Conservation (phyloP, 1,140 invertebrate genomes). For the Leucophenga varia region DNA sequence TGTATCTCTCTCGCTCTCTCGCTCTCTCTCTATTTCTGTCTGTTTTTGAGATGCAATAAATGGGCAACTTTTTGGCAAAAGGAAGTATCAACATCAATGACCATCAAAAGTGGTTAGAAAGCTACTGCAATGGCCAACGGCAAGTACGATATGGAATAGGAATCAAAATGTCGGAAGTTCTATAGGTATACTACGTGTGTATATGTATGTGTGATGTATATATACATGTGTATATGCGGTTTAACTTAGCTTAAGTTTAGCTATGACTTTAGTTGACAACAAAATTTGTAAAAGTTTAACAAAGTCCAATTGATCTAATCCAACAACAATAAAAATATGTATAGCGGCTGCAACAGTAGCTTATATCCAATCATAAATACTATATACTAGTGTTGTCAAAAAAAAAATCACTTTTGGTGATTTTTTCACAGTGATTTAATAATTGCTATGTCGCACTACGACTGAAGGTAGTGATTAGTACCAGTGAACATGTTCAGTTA, state of each 20-base stretch:
- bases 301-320: constrained; percentile 6
- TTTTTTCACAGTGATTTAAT: constrained; percentile 3
- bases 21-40: too few relatives aligned
- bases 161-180: too few relatives aligned
- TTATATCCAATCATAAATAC: not conserved
- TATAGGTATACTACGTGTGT: constrained; percentile 2
- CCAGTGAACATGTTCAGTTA: too few relatives aligned
- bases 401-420: too few relatives aligned
- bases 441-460: constrained; percentile 5
- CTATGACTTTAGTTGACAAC: constrained; percentile 23
- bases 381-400: too few relatives aligned
- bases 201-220: not conserved
- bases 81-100: constrained; percentile 11
- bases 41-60: too few relatives aligned
- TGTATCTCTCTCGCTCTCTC: too few relatives aligned
- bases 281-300: constrained; percentile 5
- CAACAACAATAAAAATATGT: too few relatives aligned
- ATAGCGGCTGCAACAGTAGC: not conserved
- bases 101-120: constrained; percentile 5
- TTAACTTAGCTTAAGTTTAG: constrained; percentile 21
- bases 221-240: constrained; percentile 11
- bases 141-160: too few relatives aligned
- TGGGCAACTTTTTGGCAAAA: constrained; percentile 1
- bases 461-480: not conserved
- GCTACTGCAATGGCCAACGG: not conserved